These are phyloP conservation scores for Chiroxiphia lanceolata DNA, from an alignment of 2,797 vertebrate genomes.

Conservation along the genomic window DNA sequence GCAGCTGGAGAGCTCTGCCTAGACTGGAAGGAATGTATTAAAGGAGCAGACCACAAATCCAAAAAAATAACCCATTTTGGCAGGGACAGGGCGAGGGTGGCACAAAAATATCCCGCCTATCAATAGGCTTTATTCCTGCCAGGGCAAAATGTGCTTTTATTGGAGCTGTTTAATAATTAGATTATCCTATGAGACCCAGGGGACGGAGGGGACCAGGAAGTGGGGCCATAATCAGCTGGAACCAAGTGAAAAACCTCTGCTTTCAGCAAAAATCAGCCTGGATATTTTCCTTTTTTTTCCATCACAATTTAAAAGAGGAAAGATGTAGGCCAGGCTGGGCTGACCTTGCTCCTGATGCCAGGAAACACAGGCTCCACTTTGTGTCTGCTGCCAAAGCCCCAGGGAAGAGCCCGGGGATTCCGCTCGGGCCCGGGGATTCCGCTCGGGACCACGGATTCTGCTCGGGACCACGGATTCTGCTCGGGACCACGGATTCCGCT, in stretches of 20 bases:
- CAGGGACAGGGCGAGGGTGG: neutral
- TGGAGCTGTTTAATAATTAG: neutral
- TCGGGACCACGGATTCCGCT: too few relatives aligned
- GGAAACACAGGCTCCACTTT: neutral
- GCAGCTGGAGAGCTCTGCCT: slow-evolving; percentile 33
- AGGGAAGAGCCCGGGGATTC: neutral
- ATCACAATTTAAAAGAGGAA: neutral
- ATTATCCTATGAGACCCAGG: neutral
- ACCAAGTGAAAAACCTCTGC: neutral
- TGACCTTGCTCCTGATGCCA: slow-evolving; percentile 19
- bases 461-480: too few relatives aligned
- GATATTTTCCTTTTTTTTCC: neutral
- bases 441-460: too few relatives aligned
- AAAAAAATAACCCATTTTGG: neutral
- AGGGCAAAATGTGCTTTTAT: neutral
- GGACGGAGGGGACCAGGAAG: neutral
- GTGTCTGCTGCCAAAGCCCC: neutral
- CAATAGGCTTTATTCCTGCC: neutral
- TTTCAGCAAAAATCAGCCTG: neutral
- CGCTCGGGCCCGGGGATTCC: too few relatives aligned
- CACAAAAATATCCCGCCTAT: neutral
- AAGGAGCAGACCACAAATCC: slow-evolving; percentile 14
- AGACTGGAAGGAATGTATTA: slow-evolving; percentile 48
- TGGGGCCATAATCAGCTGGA: neutral
- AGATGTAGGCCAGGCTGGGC: neutral